Base-by-base conservation (phyloP, 2,113 vertebrate genomes). In the Ascaphus truei region DNA sequence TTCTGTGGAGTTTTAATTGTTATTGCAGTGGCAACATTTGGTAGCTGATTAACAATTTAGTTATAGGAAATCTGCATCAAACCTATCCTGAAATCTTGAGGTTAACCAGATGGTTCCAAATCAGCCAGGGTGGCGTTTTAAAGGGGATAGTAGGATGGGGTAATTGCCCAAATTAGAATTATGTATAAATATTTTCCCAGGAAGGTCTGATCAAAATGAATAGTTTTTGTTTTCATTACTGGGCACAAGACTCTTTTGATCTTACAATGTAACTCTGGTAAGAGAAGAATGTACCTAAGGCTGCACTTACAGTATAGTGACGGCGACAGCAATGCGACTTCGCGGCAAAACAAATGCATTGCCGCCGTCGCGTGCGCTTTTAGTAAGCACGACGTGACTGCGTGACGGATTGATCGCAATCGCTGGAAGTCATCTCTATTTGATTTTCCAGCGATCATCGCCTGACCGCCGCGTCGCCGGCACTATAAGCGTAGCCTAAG, bases 1-100 rank as follows among this genome's bases (percentile, higher is more conserved):
- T 71, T 71, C 67, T 61, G 56, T 43, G 58, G 67, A 15, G 45
- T 71, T 71, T 66, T 71, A 52, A 71, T 52, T 47, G 56, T 71
- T 71, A 71, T 71, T 71, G 67, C 57, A 15, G 56, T 61, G 37
- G 22, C 67, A 71, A 71, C 67, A 71, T 71, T 71, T 71, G 57
- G 67, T 50, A 71, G 57, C 34, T 45, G 23, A 71, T 61, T 71
- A 37, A 52, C 67, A 71, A 71, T 71, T 61, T 52, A 16, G 45
- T 51, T 71, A n/a, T 60, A 36, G 67, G 34, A 71, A 71, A 60
- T 61, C 36, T 68, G 57, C 67, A 71, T 71, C 57, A 61, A 45
- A 50, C 57, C 57, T 51, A 71, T 61, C 67, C 67, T 71, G 67
- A 71, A 71, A 41, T 71, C 57, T 71, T 56, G 57, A 71, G 30